Base-by-base conservation (phyloP, 2,797 vertebrate species). In the Mastacembelus armatus region DNA sequence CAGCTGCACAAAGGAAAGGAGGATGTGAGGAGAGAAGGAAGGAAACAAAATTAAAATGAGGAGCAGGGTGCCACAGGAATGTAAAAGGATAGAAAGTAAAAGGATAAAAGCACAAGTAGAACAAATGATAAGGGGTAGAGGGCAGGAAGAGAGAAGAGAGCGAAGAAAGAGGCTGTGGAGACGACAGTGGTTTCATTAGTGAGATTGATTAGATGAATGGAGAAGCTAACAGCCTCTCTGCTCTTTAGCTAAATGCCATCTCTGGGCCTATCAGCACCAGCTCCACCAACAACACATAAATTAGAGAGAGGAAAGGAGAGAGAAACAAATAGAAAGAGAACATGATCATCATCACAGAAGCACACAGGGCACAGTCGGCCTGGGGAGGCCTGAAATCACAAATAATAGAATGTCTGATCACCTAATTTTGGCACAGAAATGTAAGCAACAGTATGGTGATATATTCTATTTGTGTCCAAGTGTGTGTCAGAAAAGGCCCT, bases 231-330 rank as follows among this genome's bases (percentile, higher is more conserved):
- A 89, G 87, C 90, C 90, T 90, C 84, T 89, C 87, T 92, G 91
- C 91, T 92, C 91, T 91, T 91, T 91, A 91, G 91, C 87, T 92
- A 92, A 92, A 92, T 92, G 90, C 89, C 91, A 92, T 91, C 91
- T 91, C 87, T 91, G 89, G 88, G 84, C 86, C 87, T 88, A 92
- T 92, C 91, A 91, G 86, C 87, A 76, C 80, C 71, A 38, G 77
- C 72, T 72, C 77, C 87, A 85, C 84, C 84, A 89, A 90, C 85
- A 91, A 89, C 86, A 91, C 85, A 88, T 88, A 88, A 85, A 90
- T 88, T 88, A 89, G 58, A 77, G 38, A 47, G 32, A 27, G 48
- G 30, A 60, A 39, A 47, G n/a, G 10, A 38, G 33, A 30, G 27
- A 38, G 61, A 59, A 66, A 81, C 24, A 70, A 70, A 84, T 58